Base-by-base conservation (phyloP, 2,888 invertebrate species). In the Drosophila sordidula region DNA sequence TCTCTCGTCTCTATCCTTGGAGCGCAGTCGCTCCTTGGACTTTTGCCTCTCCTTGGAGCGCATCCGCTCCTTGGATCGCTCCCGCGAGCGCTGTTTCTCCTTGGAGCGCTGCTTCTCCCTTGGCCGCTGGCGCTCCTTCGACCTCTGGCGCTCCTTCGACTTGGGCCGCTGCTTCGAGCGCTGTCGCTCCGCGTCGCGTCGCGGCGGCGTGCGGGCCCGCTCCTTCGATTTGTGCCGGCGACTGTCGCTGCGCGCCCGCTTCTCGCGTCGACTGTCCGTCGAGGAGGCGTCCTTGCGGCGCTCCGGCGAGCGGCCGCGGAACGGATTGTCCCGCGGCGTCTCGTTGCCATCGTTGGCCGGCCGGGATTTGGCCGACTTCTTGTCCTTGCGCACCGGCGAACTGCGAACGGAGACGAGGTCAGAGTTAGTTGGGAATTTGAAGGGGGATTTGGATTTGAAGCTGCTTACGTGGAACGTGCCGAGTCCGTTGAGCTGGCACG, bases 391-490 rank as follows among this genome's bases (percentile, higher is more conserved):
- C 54, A 51, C 72, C 0, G 87, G 86, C 1, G 90, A 90, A 44
- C 91, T 91, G 51, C 2, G 29, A 46, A 64, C 36, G 4, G 5
- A 6, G 0, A 5, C 4, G 6, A 18, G 1, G 18, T 1, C 1
- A 12, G 34, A 18, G 1, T 34, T 34, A 34, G 34, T 12, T 12
- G 12, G 12, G 1, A 3, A 36, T 56, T 18, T 4, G n/a, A 12
- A 26, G 26, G n/a, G 12, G n/a, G 12, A 41, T 34, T 12, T 52
- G 1, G 1, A 3, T 39, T 9, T 12, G 1, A 1, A 36, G 65
- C 87, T 89, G 65, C 87, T 89, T 90, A 94, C 94, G 93, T 94
- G 72, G 94, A 93, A 79, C 93, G 92, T 25, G 94, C 93, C 87
- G 93, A 93, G 61, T 93, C 94, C 50, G 93, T 93, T 42, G 93